Evolutionary conservation across 2,888 invertebrate species (phyloP).

Genomic region (Conops quadrifasciatus): DNA sequence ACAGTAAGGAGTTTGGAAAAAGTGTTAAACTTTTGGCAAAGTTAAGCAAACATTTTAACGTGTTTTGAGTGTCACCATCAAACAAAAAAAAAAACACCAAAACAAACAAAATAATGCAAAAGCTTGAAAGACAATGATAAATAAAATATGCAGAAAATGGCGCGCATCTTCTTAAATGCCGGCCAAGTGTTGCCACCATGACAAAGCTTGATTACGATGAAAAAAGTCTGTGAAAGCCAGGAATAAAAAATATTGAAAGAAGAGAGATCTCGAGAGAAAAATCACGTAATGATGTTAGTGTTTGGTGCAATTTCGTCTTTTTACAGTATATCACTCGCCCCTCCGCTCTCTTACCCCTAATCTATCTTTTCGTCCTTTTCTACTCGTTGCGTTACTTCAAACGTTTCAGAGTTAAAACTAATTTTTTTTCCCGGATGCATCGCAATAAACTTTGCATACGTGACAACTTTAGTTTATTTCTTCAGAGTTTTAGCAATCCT

Average conservation of each 20-base stretch:
- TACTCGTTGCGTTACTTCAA: neutral
- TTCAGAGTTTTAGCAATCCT: slow-evolving; percentile 43
- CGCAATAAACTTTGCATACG: slow-evolving; percentile 56
- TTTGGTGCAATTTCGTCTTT: slow-evolving; percentile 5
- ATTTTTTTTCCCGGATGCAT: slow-evolving; percentile 1
- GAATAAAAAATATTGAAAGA: neutral
- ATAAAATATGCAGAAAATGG: neutral
- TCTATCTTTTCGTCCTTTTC: neutral
- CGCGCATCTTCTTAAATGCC: neutral
- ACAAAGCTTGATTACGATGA: neutral
- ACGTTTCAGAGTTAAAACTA: neutral
- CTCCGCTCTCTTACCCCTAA: neutral
- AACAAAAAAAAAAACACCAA: neutral
- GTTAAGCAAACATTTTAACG: neutral
- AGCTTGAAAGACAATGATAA: neutral
- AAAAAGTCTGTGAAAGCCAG: neutral
- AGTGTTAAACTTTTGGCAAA: neutral
- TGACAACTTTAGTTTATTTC: slow-evolving; percentile 58
- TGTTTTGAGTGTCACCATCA: neutral
- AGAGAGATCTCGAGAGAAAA: neutral
- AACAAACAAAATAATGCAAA: neutral
- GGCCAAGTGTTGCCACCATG: slow-evolving; percentile 14
- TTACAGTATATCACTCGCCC: too few species aligned
- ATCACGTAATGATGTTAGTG: neutral
- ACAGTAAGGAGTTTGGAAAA: too few species aligned